These are phyloP conservation scores for Lepidochrysops patricia DNA, from an alignment of 2,888 invertebrate genomes.

Conservation along the genomic window DNA sequence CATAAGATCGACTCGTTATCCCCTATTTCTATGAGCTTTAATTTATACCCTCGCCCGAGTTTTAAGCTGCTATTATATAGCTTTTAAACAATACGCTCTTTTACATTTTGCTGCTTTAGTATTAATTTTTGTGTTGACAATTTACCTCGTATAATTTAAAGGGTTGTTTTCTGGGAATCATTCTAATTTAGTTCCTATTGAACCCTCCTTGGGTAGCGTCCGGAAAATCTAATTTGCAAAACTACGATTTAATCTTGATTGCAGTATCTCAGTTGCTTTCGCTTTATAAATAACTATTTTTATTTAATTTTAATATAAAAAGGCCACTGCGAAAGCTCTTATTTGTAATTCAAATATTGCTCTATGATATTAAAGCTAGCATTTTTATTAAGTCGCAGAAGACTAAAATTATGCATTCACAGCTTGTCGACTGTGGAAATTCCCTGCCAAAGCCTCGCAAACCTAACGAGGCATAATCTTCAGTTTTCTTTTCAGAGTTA, in stretches of 20 bases:
- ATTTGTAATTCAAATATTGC: slow-evolving; percentile 3
- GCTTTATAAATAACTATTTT: background rate
- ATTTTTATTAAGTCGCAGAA: slow-evolving; percentile 18
- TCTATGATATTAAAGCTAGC: slow-evolving; percentile 8
- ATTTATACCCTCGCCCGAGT: background rate
- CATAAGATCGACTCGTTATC: slow-evolving; percentile 6
- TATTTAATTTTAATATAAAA: slow-evolving; percentile 3
- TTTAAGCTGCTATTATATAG: background rate
- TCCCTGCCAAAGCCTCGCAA: slow-evolving; percentile 18
- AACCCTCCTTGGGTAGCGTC: background rate
- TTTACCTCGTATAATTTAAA: background rate
- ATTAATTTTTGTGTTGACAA: background rate
- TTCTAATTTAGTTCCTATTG: background rate
- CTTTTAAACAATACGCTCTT: background rate
- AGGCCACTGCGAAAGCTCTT: background rate
- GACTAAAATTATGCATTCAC: slow-evolving; percentile 26
- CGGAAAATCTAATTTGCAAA: background rate
- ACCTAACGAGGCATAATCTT: slow-evolving; percentile 23
- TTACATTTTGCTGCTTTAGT: background rate
- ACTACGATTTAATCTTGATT: background rate
- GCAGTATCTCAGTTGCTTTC: background rate
- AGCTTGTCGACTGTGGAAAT: slow-evolving; percentile 21
- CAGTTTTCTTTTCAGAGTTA: slow-evolving; percentile 24
- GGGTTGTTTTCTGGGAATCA: background rate
- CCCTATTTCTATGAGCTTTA: slow-evolving; percentile 8